Conservation (phyloP, 92 coral and sea anemone genomes). For the Hydrozoanthus gracilis region DNA sequence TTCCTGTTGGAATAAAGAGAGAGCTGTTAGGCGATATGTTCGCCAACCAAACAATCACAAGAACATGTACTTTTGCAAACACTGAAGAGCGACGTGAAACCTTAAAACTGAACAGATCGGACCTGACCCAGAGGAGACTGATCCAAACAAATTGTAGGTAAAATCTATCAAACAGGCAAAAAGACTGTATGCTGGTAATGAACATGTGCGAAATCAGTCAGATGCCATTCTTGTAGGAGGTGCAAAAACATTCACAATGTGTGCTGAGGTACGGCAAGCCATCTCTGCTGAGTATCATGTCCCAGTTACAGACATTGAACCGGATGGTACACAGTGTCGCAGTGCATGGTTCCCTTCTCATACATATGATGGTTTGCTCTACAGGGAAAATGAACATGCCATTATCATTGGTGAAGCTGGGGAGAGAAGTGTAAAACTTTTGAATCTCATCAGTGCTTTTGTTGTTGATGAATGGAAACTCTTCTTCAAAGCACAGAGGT, state of each 20-base stretch:
- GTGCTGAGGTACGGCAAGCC: conserved; percentile 37
- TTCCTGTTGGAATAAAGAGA: conserved; percentile 60
- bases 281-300: conserved; percentile 24
- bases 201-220: conserved; percentile 45
- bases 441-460: conserved; percentile 48
- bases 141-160: conserved; percentile 56
- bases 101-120: conserved; percentile 42
- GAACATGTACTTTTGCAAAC: conserved; percentile 55
- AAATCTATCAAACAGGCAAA: conserved; percentile 66
- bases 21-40: conserved; percentile 60
- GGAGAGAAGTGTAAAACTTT: conserved; percentile 46
- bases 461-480: conserved; percentile 34
- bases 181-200: conserved; percentile 47
- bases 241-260: conserved; percentile 48
- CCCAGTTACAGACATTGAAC: conserved; percentile 19
- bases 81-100: conserved; percentile 53
- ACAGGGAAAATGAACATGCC: conserved; percentile 50
- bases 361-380: conserved; percentile 54
- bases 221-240: conserved; percentile 60
- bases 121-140: conserved; percentile 50
- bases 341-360: conserved; percentile 51
- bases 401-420: conserved; percentile 40
- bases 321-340: conserved; percentile 26
- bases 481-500: conserved; percentile 21
- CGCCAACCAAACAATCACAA: conserved; percentile 50